A percentile compares a stretch with the other conserved stretches of the same genome.
These are phyloP conservation scores for Peromyscus maniculatus DNA, from an alignment of 2,113 vertebrate genomes.

Conservation along the genomic window DNA sequence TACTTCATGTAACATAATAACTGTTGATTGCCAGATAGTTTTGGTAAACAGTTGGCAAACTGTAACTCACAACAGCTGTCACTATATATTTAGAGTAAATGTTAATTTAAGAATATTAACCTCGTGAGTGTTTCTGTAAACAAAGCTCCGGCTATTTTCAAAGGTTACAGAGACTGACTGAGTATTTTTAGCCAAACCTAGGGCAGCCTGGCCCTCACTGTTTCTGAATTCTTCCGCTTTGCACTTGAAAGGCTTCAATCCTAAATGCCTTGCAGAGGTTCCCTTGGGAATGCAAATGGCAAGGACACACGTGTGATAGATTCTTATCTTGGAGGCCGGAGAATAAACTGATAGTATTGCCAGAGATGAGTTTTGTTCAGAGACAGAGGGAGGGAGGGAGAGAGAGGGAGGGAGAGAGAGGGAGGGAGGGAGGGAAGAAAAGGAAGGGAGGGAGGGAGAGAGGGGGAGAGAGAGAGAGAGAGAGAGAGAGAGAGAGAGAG, in stretches of 20 bases:
- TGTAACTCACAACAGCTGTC: conserved; percentile 73
- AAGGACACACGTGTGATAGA: conserved; percentile 8
- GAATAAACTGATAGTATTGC: conserved; percentile 34
- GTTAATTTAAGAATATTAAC: conserved; percentile 73
- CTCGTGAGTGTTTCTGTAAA: conserved; percentile 59
- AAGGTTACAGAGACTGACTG: conserved; percentile 67
- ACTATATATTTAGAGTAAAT: conserved; percentile 74
- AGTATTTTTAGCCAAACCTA: conserved; percentile 33
- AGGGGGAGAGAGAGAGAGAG: too few relatives aligned
- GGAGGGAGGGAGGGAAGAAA: background rate
- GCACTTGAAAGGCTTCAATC: conserved; percentile 57
- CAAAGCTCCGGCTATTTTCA: conserved; percentile 52
- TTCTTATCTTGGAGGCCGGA: conserved; percentile 39
- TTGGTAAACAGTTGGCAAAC: conserved; percentile 73
- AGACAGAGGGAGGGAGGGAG: background rate
- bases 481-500: too few relatives aligned
- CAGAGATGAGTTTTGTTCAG: background rate
- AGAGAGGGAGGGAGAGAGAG: too few relatives aligned
- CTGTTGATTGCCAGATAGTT: conserved; percentile 66
- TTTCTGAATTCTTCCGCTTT: conserved; percentile 56
- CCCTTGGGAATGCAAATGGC: conserved; percentile 5
- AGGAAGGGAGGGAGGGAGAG: background rate
- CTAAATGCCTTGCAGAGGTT: conserved; percentile 57
- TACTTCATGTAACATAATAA: conserved; percentile 53
- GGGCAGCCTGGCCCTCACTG: background rate